A percentile compares a stretch with the other conserved stretches of the same genome.
Evolutionary conservation across 2,797 vertebrate genomes (phyloP).

Genomic region (Toxotes lorentzi): DNA sequence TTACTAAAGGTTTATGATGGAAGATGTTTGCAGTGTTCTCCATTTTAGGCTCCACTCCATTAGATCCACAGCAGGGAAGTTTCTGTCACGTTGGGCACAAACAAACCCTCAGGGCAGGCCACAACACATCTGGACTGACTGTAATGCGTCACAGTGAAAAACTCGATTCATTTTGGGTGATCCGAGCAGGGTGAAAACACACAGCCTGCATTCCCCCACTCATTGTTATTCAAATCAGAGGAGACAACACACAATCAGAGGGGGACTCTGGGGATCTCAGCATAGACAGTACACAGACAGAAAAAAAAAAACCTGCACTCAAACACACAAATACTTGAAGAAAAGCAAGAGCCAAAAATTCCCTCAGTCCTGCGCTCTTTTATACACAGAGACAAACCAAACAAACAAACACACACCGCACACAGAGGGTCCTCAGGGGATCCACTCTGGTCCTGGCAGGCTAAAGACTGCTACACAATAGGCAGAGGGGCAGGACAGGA

Average conservation of each 20-base stretch:
- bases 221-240: conserved; percentile 81
- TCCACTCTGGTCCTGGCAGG: conserved; percentile 37
- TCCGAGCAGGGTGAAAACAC: conserved; percentile 66
- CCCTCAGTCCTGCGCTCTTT: conserved; percentile 27
- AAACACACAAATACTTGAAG: conserved; percentile 40
- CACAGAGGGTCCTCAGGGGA: conserved; percentile 41
- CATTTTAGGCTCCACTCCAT: conserved; percentile 44
- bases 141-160: conserved; percentile 41
- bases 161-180: conserved; percentile 56
- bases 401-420: conserved; percentile 40
- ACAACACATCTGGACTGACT: conserved; percentile 71
- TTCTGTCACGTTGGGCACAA: conserved; percentile 53
- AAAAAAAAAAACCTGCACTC: conserved; percentile 16
- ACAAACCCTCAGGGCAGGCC: conserved; percentile 48
- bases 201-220: conserved; percentile 67
- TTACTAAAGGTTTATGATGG: conserved; percentile 20
- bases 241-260: conserved; percentile 64
- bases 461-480: conserved; percentile 56
- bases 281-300: conserved; percentile 36
- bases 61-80: conserved; percentile 56
- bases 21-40: conserved; percentile 30
- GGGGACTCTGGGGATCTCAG: conserved; percentile 57
- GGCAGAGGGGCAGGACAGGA: conserved; percentile 53
- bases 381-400: conserved; percentile 9
- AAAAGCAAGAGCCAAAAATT: conserved; percentile 44